Conservation (phyloP, 2,888 invertebrate species). For the Clanis bilineata region DNA sequence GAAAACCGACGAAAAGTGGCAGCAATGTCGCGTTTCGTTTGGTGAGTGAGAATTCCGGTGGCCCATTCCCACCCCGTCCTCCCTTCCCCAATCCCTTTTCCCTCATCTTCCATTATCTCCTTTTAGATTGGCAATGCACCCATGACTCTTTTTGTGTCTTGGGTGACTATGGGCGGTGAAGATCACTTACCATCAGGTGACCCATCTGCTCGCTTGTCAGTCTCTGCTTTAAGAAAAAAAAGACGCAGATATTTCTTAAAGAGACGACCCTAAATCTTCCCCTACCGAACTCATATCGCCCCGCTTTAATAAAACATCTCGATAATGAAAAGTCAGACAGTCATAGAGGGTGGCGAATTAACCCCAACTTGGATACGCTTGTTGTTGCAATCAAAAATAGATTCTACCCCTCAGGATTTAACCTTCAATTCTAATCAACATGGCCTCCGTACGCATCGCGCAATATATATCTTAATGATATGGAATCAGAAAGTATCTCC, state of each 20-base stretch:
- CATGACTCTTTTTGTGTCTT: too few species aligned
- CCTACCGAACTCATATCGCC: slow-evolving; percentile 58
- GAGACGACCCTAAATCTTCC: slow-evolving; percentile 63
- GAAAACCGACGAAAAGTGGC: too few species aligned
- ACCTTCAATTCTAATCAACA: slow-evolving; percentile 59
- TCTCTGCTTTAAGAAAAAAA: too few species aligned
- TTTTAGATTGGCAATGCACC: too few species aligned
- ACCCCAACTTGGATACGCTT: slow-evolving; percentile 52
- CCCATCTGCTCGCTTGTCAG: too few species aligned
- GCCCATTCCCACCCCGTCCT: too few species aligned
- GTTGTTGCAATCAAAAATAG: slow-evolving; percentile 50
- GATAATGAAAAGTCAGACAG: slow-evolving; percentile 83
- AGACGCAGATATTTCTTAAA: not conserved
- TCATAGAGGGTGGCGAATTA: slow-evolving; percentile 77
- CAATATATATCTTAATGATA: slow-evolving; percentile 81
- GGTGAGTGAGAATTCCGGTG: too few species aligned
- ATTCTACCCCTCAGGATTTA: slow-evolving; percentile 52
- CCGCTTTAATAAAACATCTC: slow-evolving; percentile 82
- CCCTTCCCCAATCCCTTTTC: too few species aligned
- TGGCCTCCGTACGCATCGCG: slow-evolving; percentile 41
- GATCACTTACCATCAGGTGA: too few species aligned
- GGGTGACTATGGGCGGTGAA: too few species aligned
- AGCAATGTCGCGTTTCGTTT: too few species aligned
- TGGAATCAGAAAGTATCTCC: slow-evolving; percentile 80
- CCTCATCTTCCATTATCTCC: too few species aligned